Evolutionary conservation across 2,888 invertebrate genomes (phyloP).

Genomic region (Axea sp.): DNA sequence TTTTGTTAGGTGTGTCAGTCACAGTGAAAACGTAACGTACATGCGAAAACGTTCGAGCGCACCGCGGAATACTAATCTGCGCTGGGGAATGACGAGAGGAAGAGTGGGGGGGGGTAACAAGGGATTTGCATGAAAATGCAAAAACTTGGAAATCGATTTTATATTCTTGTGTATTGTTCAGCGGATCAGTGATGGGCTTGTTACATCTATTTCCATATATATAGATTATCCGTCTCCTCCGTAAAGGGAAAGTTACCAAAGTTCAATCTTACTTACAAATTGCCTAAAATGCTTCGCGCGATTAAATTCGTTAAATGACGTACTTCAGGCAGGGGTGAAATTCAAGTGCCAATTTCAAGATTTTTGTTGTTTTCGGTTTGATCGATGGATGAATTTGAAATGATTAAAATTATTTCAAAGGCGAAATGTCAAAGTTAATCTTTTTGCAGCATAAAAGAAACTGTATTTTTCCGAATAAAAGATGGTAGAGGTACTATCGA

Average conservation of each 20-base stretch:
- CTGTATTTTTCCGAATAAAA: too few species aligned
- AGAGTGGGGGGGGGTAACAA: slow-evolving; percentile 45
- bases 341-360: too few species aligned
- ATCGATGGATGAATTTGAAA: too few species aligned
- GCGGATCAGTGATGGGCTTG: slow-evolving; percentile 44
- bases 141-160: slow-evolving; percentile 62
- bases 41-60: slow-evolving; percentile 70
- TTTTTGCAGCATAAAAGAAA: too few species aligned
- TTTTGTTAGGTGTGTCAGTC: slow-evolving; percentile 38
- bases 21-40: slow-evolving; percentile 60
- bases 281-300: slow-evolving; percentile 38
- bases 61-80: slow-evolving; percentile 72
- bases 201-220: slow-evolving; percentile 51
- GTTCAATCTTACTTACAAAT: slow-evolving; percentile 27
- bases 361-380: too few species aligned
- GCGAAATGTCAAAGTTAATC: too few species aligned
- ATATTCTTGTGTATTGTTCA: slow-evolving; percentile 56
- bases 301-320: slow-evolving; percentile 38
- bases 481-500: too few species aligned
- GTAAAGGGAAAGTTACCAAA: slow-evolving; percentile 25
- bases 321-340: too few species aligned
- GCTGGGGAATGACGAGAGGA: slow-evolving; percentile 20
- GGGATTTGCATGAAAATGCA: slow-evolving; percentile 67
- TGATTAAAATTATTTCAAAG: too few species aligned
- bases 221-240: slow-evolving; percentile 10